Conservation (phyloP, 2,113 vertebrate genomes). For the Protobothrops mucrosquamatus region DNA sequence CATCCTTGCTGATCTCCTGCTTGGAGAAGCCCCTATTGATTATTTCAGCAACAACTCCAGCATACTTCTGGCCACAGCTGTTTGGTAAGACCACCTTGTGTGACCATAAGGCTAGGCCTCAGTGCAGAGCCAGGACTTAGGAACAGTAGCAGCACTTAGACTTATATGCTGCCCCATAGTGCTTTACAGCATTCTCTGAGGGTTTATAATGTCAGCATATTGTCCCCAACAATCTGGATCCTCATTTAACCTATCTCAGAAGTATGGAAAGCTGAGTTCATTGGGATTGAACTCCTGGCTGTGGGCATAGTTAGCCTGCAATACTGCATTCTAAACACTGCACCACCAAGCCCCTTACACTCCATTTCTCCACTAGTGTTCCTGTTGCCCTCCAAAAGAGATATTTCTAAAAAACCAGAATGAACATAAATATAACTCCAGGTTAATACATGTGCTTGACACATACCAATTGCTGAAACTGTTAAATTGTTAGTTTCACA, state of each 20-base stretch:
- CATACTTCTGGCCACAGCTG: conserved; percentile 87
- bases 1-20: conserved; percentile 89
- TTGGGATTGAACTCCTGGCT: not conserved
- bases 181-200: not conserved
- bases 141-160: not conserved
- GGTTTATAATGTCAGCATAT: not conserved
- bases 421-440: not conserved
- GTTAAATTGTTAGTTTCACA: not conserved
- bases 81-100: conserved; percentile 78
- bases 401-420: not conserved
- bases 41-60: conserved; percentile 95
- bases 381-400: not conserved
- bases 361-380: not conserved
- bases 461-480: not conserved
- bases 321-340: not conserved
- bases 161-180: not conserved
- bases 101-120: not conserved
- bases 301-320: not conserved
- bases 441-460: not conserved
- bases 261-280: not conserved
- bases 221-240: not conserved
- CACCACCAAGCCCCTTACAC: not conserved
- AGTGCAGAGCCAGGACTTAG: not conserved
- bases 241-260: not conserved
- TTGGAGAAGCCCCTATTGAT: conserved; percentile 84